Evolutionary conservation across 2,113 vertebrate species (phyloP).

Genomic region (Glaucomys volans): DNA sequence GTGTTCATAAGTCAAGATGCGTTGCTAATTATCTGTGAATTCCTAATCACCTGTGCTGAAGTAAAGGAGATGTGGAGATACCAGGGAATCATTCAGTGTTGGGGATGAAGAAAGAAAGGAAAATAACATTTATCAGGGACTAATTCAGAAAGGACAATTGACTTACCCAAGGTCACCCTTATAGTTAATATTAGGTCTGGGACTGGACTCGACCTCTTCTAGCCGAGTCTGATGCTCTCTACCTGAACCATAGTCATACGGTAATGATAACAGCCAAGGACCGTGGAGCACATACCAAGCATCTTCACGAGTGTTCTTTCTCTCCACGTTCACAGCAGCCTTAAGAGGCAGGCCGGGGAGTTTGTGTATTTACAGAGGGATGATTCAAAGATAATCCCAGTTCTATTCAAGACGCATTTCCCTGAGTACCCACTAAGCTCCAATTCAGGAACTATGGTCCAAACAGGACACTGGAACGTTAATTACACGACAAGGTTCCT

Average conservation of each 20-base stretch:
- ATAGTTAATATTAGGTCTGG: not conserved
- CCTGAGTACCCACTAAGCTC: not conserved
- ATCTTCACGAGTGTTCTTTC: not conserved
- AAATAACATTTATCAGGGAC: conserved; percentile 3
- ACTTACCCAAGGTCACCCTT: conserved; percentile 57
- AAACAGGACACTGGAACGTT: not conserved
- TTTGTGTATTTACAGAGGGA: not conserved
- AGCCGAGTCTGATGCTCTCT: not conserved
- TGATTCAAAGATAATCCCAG: conserved; percentile 40
- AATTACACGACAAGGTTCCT: not conserved
- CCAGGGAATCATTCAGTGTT: not conserved
- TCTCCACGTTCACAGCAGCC: not conserved
- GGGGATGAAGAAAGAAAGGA: conserved; percentile 5
- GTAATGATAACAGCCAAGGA: not conserved
- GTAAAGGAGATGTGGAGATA: not conserved
- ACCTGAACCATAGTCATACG: not conserved
- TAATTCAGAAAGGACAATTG: conserved; percentile 36
- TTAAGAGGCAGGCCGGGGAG: not conserved
- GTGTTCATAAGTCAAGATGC: not conserved
- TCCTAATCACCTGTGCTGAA: conserved; percentile 23
- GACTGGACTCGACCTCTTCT: not conserved
- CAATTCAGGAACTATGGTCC: not conserved
- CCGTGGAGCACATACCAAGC: rapidly evolving
- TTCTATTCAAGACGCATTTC: not conserved
- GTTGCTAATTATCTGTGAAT: not conserved